Base-by-base conservation (phyloP, 2,113 vertebrate genomes). In the Misgurnus mizolepis region DNA sequence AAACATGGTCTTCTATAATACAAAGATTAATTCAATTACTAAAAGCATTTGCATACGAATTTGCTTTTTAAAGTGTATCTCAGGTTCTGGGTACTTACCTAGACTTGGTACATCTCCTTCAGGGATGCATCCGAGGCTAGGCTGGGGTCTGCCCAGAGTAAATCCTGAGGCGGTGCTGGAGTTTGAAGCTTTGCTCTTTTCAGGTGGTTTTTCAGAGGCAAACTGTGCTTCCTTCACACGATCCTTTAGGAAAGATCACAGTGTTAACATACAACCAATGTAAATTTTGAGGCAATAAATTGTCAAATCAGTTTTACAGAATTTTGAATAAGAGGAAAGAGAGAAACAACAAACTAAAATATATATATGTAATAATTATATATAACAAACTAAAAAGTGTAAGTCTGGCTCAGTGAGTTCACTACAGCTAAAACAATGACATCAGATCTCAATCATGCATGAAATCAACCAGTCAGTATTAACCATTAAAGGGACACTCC, bases 1-100 rank as follows among this genome's bases (percentile, higher is more conserved):
- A 99, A 81, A 94, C 77, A 0, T 95, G 95, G 39, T 95, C 93
- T 82, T 96, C 96, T 98, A 80, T 45, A 9, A 27, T 12, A 39
- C 8, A 65, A 67, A 17, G 0, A 70, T 18, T 34, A 71, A 8
- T 10, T 62, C 66, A 65, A 22, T 47, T 64, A 15, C 12, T 9
- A 39, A 10, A 39, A 34, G 17, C 58, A 18, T 61, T 27, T 61
- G 5, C 3, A 12, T 1, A 50, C 12, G 9, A 10, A 50, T 47
- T 47, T 47, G 7, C 45, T 8, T 10, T 47, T 4, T 53, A 22
- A 62, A 78, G 5, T 45, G 17, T 5, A 65, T 55, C 15, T 18
- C 27, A 56, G 70, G 40, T 61, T 69, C 27, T 39, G 39, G n/a
- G 4, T 50, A 56, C 85, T 79, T 45, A 97, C 96, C 96, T 86